Evolutionary conservation across 2,888 invertebrate genomes (phyloP).

Genomic region (Rhopalosiphum nymphaeae): DNA sequence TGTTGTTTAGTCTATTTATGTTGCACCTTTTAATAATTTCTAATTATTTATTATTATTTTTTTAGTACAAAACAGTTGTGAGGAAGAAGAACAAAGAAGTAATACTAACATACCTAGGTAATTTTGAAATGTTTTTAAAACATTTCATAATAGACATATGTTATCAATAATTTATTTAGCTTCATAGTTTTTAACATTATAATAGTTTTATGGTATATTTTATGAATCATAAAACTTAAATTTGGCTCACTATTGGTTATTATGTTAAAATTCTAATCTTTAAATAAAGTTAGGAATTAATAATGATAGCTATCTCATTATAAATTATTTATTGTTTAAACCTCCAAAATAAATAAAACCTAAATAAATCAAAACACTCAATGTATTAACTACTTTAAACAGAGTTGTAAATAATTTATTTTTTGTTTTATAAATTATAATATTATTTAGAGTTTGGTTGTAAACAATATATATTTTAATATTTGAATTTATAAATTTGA

Average conservation of each 20-base stretch:
- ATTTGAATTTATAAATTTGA: background rate
- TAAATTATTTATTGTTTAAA: background rate
- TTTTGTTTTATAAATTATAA: background rate
- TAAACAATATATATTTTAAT: background rate
- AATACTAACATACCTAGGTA: constrained; percentile 55
- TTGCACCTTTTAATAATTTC: background rate
- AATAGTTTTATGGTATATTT: background rate
- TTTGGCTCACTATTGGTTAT: background rate
- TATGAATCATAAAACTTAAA: background rate
- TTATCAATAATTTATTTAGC: background rate
- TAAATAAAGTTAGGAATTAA: background rate
- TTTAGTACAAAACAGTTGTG: constrained; percentile 28
- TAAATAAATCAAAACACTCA: background rate
- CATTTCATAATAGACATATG: background rate
- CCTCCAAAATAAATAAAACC: background rate
- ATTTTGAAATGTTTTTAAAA: constrained; percentile 7
- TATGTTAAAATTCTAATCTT: background rate
- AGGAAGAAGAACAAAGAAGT: constrained; percentile 51
- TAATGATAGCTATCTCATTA: background rate
- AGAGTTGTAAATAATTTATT: background rate
- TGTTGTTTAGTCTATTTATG: background rate
- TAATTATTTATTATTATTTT: background rate
- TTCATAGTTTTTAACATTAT: background rate
- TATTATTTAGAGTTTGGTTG: background rate
- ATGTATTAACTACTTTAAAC: background rate